Evolutionary conservation across 2,888 invertebrate species (phyloP), one percentile per base, ranked within the genome.

Genomic region (Phyto melanocephala): DNA sequence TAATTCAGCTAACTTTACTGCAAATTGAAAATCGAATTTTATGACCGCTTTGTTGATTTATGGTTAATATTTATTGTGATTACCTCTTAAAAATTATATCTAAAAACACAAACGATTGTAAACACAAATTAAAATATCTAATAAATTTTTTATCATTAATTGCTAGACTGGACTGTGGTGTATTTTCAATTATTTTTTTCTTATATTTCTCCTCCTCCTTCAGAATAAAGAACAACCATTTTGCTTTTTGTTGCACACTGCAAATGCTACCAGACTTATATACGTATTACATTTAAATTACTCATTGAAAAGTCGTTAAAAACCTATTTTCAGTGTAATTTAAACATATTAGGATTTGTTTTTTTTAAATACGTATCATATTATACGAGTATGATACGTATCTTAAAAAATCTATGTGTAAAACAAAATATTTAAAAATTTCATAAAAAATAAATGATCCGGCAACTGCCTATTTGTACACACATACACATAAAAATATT

Each of bases 1-100:
- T 74, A 87, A 86, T 87, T 87, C 87, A 86, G 86, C 85, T 86
- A 85, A 86, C 86, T 87, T 88, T 87, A 85, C 86, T 89, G 86
- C 76, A 86, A 86, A 84, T 72, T 68, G 37, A 74, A 83, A 79
- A 82, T 60, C 62, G 67, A 52, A 80, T 77, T 65, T 77, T 77
- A 75, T 60, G 58, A 75, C 60, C 63, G 63, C 70, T 71, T 60
- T 63, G 62, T 17, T 15, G 40, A 56, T 40, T 50, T 45, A 22
- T 33, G 15, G 20, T 52, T 45, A 24, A 56, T 37, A 24, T 63
- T 50, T 56, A 15, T 56, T 17, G 37, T 24, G 74, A 54, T 84
- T 85, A 85, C 84, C 85, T 85, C 81, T 84, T 85, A 45, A 62
- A 83, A 84, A 76, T 84, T 71, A 81, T 78, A 84, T 86, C 85